A percentile compares a stretch with the other conserved stretches of the same genome.
phyloP scores from a whole-genome alignment of 1,140 invertebrate genomes.

The Eulimnadia texana region DNA sequence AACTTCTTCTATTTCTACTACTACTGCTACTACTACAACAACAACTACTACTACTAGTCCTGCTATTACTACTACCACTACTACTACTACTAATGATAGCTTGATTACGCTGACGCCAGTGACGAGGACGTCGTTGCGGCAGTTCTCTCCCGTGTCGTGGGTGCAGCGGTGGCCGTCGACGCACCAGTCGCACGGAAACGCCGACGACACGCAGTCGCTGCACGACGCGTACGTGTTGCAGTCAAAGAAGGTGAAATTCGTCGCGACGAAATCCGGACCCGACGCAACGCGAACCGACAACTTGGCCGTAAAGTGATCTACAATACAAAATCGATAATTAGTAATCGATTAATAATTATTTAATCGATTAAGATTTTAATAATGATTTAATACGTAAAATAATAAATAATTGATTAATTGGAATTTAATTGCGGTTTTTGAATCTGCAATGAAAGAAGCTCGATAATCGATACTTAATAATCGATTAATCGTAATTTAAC shows the following conservation, averaged over 20 bases:
- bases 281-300: conserved; percentile 78
- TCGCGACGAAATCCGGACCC: conserved; percentile 84
- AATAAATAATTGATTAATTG: no score
- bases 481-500: no score
- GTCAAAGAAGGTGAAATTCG: conserved; percentile 95
- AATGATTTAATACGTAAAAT: no score
- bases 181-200: conserved; percentile 92
- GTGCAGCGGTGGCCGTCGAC: conserved; percentile 91
- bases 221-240: conserved; percentile 91
- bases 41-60: no score
- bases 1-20: no score
- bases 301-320: conserved; percentile 92
- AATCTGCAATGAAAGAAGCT: no score
- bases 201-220: conserved; percentile 81
- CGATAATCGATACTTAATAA: no score
- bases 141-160: conserved; percentile 88
- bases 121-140: conserved; percentile 83
- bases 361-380: conserved; percentile 12
- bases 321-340: conserved; percentile 16
- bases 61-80: no score
- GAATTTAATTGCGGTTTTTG: no score
- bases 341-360: conserved; percentile 14
- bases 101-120: conserved; percentile 75
- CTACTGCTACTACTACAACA: no score
- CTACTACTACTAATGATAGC: no score